These are phyloP conservation scores for Knipowitschia caucasica DNA, from an alignment of 2,797 vertebrate species.

Conservation along the genomic window DNA sequence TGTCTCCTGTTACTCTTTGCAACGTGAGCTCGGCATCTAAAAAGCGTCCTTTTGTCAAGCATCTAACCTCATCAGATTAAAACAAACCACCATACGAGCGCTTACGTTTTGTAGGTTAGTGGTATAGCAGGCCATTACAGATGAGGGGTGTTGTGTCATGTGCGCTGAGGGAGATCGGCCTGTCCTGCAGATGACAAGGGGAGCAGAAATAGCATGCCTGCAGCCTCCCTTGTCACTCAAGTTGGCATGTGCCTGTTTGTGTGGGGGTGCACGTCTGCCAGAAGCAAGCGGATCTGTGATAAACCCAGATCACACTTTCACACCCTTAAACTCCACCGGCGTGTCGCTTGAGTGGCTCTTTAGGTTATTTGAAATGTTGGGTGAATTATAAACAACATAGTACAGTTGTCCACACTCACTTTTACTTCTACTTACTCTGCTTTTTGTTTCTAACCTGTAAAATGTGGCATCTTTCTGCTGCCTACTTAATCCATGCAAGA, in stretches of 20 bases:
- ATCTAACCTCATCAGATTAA: conserved; percentile 10
- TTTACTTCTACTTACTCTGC: background rate
- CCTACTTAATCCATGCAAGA: conserved; percentile 7
- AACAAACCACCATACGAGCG: background rate
- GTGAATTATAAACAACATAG: too few species aligned
- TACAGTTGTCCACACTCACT: conserved; percentile 2
- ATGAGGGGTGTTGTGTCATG: conserved; percentile 52
- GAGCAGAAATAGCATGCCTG: conserved; percentile 72
- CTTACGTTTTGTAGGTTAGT: conserved; percentile 24
- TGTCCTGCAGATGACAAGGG: conserved; percentile 73
- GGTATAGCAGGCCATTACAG: conserved; percentile 41
- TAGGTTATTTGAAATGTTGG: too few species aligned
- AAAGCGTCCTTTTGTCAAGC: conserved; percentile 8
- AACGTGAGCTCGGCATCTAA: background rate
- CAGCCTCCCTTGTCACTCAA: conserved; percentile 78
- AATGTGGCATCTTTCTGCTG: conserved; percentile 12
- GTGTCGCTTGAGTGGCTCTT: conserved; percentile 9
- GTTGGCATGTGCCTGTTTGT: conserved; percentile 53
- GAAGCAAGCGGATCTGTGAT: conserved; percentile 30
- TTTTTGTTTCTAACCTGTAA: conserved; percentile 22
- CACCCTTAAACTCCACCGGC: conserved; percentile 60
- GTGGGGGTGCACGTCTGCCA: conserved; percentile 49
- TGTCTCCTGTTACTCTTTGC: conserved; percentile 9
- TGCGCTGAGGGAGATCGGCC: conserved; percentile 69
- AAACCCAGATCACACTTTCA: conserved; percentile 64